A percentile compares a stretch with the other conserved stretches of the same genome.
Evolutionary conservation across 2,888 invertebrate genomes (phyloP).

Genomic region (Gerris lacustris): DNA sequence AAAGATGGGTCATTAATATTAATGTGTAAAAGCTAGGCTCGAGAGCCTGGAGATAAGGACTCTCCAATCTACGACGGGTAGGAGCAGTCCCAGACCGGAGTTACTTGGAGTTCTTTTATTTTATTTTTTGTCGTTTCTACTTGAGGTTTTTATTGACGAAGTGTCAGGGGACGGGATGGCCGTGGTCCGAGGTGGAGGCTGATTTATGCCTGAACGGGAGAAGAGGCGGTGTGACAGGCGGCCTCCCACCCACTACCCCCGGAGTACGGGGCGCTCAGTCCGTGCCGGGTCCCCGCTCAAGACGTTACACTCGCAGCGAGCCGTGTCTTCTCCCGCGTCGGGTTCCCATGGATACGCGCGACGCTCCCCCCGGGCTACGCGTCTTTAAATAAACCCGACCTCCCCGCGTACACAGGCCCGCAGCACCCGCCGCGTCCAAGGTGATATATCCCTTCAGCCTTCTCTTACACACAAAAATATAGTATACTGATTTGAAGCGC

Average conservation of each 20-base stretch:
- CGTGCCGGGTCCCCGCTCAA: constrained; percentile 1
- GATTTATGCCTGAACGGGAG: not conserved
- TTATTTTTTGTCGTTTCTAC: not conserved
- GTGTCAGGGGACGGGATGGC: not conserved
- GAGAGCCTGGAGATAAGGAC: too few relatives aligned
- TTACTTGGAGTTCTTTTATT: not conserved
- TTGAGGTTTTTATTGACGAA: constrained; percentile 1
- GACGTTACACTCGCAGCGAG: not conserved
- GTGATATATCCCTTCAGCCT: not conserved
- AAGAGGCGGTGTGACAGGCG: not conserved
- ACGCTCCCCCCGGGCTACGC: not conserved
- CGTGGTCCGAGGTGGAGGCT: not conserved
- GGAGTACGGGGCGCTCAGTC: not conserved
- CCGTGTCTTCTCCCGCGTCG: not conserved
- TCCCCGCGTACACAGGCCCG: not conserved
- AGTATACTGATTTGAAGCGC: too few relatives aligned
- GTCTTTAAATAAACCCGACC: not conserved
- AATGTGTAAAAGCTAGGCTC: too few relatives aligned
- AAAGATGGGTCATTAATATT: too few relatives aligned
- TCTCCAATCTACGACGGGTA: too few relatives aligned
- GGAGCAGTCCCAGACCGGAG: too few relatives aligned
- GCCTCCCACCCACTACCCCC: not conserved
- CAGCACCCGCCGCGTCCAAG: not conserved
- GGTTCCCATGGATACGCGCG: not conserved
- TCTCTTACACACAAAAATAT: not conserved